Conservation (phyloP, 35 echinoderm and acorn worm genomes). For the Ophioderma brevispina region DNA sequence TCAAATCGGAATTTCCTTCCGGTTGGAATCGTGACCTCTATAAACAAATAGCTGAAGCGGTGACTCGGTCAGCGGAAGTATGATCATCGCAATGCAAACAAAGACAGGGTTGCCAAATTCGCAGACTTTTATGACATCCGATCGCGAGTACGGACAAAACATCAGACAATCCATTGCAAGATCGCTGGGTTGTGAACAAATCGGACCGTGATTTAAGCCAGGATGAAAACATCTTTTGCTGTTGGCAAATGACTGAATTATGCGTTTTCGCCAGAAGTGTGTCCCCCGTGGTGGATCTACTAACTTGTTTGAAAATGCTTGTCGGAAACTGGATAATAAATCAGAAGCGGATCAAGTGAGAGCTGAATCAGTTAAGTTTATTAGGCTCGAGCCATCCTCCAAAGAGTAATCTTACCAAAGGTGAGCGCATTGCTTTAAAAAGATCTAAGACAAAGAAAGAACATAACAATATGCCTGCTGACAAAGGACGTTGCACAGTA, state of each 20-base stretch:
- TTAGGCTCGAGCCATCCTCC: not conserved
- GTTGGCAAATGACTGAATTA: not conserved
- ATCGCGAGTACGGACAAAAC: not conserved
- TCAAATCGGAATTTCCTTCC: not conserved
- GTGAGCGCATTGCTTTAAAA: no score
- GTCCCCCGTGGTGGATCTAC: not conserved
- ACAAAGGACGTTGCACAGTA: not conserved
- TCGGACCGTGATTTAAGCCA: not conserved
- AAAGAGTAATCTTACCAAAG: not conserved
- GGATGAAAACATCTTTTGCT: not conserved
- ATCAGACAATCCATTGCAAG: not conserved
- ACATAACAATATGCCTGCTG: not conserved
- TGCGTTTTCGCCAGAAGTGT: not conserved
- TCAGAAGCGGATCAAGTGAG: no score
- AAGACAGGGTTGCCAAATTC: not conserved
- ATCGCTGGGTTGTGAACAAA: not conserved
- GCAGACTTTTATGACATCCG: not conserved
- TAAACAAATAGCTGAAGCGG: not conserved
- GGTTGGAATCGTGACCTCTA: not conserved
- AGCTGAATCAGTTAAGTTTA: no score
- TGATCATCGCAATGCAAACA: not conserved
- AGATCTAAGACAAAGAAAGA: not conserved
- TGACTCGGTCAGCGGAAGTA: not conserved
- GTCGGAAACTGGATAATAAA: not conserved
- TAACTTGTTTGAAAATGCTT: not conserved